Base-by-base conservation (phyloP, 1,140 invertebrate species). In the Cepaea nemoralis region DNA sequence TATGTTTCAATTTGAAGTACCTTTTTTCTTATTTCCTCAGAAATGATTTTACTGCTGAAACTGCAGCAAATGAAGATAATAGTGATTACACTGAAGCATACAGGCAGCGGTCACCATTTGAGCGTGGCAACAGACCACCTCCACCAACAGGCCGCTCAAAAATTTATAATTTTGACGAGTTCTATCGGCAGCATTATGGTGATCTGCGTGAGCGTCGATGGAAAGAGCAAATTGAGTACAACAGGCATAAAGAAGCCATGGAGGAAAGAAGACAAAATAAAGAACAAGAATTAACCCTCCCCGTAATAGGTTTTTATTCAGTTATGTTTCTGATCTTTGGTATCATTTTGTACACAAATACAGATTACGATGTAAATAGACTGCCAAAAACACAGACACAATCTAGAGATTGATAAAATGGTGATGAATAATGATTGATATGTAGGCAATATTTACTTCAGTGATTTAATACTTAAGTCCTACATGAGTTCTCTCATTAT, bases 141-240 rank as follows among this genome's bases (percentile, higher is more conserved):
- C 78, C 78, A 24, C 78, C 78, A 12, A 48, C 22, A n/a, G 78
- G 78, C 27, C 66, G 35, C 12, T 42, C 67, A 14, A 70, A 39
- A 45, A 59, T 80, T 12, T 80, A 80, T 69, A 80, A 80, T 45
- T 80, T 80, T 55, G 78, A 80, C 33, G 78, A 80, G 35, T 80
- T 73, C 27, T 80, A 80, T 55, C 24, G 69, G n/a, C 40, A 55
- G 39, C 78, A 80, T 73, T 80, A 80, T 45, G 73, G 73, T 69
- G 78, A 80, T 19, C 35, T 71, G n/a, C 40, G 78, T 22, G 78
- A 80, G 31, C 35, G 69, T 2, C 39, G 69, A 33, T 31, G 27
- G 10, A 33, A 55, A 12, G 78, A 80, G n/a, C 59, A 55, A 31
- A 59, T 22, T 16, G 67, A 48, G 31, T 80, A 66, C 33, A 14